A percentile compares a stretch with the other conserved stretches of the same genome.
Conservation (phyloP, 2,797 vertebrate species). For the Coregonus suidteri region DNA sequence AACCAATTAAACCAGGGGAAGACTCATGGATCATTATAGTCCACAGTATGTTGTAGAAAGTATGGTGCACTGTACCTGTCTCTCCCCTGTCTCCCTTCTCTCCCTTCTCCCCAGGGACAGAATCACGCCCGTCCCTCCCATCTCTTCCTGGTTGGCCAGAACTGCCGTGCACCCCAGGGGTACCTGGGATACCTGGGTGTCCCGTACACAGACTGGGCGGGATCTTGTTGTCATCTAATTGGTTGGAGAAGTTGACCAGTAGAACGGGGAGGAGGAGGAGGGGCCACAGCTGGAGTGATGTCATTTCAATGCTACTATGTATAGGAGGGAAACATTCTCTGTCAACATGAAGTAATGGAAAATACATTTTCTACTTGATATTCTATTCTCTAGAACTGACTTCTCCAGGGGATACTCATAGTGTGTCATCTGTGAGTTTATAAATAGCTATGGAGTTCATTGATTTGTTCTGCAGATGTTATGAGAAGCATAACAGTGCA, state of each 20-base stretch:
- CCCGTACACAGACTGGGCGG: slow-evolving; percentile 86
- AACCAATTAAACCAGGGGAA: neutral
- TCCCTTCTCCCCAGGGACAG: slow-evolving; percentile 80
- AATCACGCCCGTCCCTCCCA: slow-evolving; percentile 90
- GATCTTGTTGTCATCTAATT: slow-evolving; percentile 92
- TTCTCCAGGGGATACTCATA: neutral
- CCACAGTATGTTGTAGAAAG: neutral
- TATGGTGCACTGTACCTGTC: slow-evolving; percentile 69
- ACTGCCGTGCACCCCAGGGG: slow-evolving; percentile 85
- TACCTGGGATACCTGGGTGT: slow-evolving; percentile 91
- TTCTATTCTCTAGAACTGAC: neutral
- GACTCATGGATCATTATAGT: neutral
- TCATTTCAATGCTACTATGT: slow-evolving; percentile 64
- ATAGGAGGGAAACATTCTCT: slow-evolving; percentile 10
- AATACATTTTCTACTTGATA: neutral
- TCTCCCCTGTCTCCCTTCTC: slow-evolving; percentile 82
- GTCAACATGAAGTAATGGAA: neutral
- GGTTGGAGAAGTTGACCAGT: slow-evolving; percentile 72
- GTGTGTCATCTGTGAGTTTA: neutral
- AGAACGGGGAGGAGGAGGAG: slow-evolving; percentile 72
- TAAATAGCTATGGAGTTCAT: neutral
- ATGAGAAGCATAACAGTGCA: no score
- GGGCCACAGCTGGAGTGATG: slow-evolving; percentile 54
- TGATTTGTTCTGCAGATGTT: no score
- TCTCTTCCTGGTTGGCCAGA: slow-evolving; percentile 90